Evolutionary conservation across 2,113 vertebrate species (phyloP), one percentile per base, ranked within the genome.

Genomic region (Notechis scutatus): DNA sequence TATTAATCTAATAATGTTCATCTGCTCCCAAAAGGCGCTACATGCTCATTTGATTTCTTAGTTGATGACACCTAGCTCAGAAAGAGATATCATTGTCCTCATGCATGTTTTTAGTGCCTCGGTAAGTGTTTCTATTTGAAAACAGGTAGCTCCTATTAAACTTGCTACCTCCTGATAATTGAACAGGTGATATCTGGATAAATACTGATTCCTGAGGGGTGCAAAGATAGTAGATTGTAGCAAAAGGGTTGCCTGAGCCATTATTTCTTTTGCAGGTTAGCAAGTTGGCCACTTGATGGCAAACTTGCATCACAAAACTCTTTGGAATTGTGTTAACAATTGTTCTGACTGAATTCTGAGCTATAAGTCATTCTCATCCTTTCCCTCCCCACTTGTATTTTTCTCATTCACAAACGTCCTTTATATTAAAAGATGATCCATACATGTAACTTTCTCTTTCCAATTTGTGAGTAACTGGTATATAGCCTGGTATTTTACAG

Each of bases 161-260:
- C 59, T 57, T 15, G 89, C 47, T 56, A 87, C 24, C 45, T 92
- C 81, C 47, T 94, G 88, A 92, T 92, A 94, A 88, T 86, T 59
- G 91, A 92, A 87, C 47, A 92, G 81, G 50, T 92, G 91, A 74
- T 92, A 64, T 88, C 61, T 88, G 91, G 94, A 90, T 90, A 88
- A 94, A 93, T 45, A 64, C 42, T 42, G 85, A 4, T 45, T 45
- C 24, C 18, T 86, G 88, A 56, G 23, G 14, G 20, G 93, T 42
- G 50, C 3, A 55, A 92, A 47, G 47, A 61, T 9, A 61, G 59
- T 61, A 57, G n/a, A 47, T 34, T 8, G 5, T 23, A 90, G 89
- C 23, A 14, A 54, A 69, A 5, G 34, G 42, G n/a, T 59, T 26
- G 2, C 15, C 45, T 29, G 24, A 1, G 6, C 26, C 34, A 56